Percentiles rank a stretch among this genome's conserved stretches.
These are phyloP conservation scores for Drosophila engyochracea DNA, from an alignment of 2,888 invertebrate genomes.

Conservation along the genomic window DNA sequence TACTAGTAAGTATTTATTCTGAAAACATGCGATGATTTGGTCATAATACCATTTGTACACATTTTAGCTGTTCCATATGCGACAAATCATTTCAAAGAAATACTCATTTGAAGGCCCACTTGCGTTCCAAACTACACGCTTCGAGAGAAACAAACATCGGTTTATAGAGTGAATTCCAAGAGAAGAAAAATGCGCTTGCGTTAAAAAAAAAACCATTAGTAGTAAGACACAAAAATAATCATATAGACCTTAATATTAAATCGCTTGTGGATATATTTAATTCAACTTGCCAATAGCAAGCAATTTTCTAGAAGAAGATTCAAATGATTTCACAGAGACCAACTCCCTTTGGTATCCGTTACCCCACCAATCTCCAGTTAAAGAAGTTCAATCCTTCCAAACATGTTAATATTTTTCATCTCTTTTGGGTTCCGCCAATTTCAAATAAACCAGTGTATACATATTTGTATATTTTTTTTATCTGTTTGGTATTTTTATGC, in stretches of 20 bases:
- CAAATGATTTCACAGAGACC: neutral
- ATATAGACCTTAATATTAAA: neutral
- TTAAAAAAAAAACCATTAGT: neutral
- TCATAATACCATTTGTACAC: neutral
- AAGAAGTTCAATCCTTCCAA: neutral
- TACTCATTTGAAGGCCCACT: constrained; percentile 66
- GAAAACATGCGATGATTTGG: neutral
- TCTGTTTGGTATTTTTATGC: constrained; percentile 6
- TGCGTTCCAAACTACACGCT: constrained; percentile 59
- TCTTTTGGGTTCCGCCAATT: neutral
- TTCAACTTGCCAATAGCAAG: neutral
- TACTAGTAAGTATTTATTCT: constrained; percentile 53
- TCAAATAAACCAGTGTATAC: neutral
- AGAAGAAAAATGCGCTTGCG: neutral
- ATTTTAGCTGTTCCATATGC: constrained; percentile 56
- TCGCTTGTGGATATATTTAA: neutral
- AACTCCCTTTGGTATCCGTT: neutral
- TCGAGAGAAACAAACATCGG: constrained; percentile 12
- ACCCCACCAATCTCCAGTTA: neutral
- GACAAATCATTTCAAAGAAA: constrained; percentile 63
- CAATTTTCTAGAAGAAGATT: neutral
- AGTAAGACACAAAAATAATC: neutral
- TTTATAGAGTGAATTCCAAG: neutral
- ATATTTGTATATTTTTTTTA: neutral
- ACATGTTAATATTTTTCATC: neutral